Evolutionary conservation across 2,888 invertebrate genomes (phyloP).

Genomic region (Carpatolechia fugitivella): DNA sequence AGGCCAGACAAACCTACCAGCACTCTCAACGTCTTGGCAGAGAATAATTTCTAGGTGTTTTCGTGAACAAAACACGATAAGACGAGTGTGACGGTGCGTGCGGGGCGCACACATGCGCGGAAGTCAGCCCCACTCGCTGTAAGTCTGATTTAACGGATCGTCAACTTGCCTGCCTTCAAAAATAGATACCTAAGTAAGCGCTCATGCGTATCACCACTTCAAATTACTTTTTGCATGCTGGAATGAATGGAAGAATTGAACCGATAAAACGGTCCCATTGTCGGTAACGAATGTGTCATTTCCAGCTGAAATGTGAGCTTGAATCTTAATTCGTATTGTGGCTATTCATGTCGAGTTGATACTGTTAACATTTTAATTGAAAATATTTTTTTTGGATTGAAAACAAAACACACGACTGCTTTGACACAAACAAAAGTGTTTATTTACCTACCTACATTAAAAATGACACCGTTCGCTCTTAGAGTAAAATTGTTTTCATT

Average conservation of each 20-base stretch:
- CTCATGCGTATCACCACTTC: slow-evolving; percentile 66
- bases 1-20: not conserved
- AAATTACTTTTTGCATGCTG: slow-evolving; percentile 72
- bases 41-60: slow-evolving; percentile 49
- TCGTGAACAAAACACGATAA: slow-evolving; percentile 45
- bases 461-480: slow-evolving; percentile 12
- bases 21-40: slow-evolving; percentile 21
- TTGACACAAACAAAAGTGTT: not conserved
- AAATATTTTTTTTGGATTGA: not conserved
- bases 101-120: slow-evolving; percentile 62
- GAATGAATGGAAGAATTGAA: slow-evolving; percentile 70
- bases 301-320: slow-evolving; percentile 59
- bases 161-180: slow-evolving; percentile 63
- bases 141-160: slow-evolving; percentile 72
- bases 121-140: slow-evolving; percentile 64
- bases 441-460: not conserved
- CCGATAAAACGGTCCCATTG: slow-evolving; percentile 65
- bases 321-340: slow-evolving; percentile 51
- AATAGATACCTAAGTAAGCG: slow-evolving; percentile 62
- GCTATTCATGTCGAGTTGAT: slow-evolving; percentile 34
- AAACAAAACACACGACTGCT: not conserved
- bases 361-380: slow-evolving; percentile 1
- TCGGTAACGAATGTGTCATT: slow-evolving; percentile 70
- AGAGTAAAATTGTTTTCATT: slow-evolving; percentile 44
- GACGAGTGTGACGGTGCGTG: slow-evolving; percentile 62